phyloP scores from a whole-genome alignment of 2,888 invertebrate species.

The Microctonus brassicae region DNA sequence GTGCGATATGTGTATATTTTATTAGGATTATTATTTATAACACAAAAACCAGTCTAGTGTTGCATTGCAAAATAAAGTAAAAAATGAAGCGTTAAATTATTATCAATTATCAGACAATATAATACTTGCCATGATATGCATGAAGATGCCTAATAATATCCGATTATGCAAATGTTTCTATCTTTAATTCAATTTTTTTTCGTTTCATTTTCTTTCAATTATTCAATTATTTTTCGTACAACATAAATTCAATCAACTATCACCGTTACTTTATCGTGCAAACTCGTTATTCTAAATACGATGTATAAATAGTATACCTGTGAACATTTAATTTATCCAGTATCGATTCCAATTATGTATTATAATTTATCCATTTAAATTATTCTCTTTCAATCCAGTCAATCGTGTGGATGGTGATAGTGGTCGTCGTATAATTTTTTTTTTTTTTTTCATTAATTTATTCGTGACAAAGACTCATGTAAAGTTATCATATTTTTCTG shows the following conservation, averaged over 20 bases:
- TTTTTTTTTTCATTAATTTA: no score
- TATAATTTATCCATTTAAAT: background rate
- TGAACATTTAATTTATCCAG: background rate
- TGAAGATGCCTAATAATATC: slow-evolving; percentile 5
- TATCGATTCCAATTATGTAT: background rate
- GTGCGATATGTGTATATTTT: background rate
- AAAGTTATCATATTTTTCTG: background rate
- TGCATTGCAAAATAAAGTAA: slow-evolving; percentile 1
- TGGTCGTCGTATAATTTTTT: background rate
- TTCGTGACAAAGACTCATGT: background rate
- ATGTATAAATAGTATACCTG: background rate
- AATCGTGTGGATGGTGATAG: background rate
- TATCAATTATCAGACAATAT: slow-evolving; percentile 14
- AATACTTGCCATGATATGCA: slow-evolving; percentile 28
- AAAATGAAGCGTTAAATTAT: slow-evolving; percentile 2
- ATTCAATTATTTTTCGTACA: background rate
- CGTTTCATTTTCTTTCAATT: background rate
- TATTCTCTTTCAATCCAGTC: background rate
- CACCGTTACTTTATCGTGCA: background rate
- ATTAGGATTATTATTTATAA: background rate
- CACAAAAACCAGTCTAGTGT: background rate
- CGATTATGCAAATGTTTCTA: background rate
- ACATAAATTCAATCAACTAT: background rate
- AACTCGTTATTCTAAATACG: slow-evolving; percentile 23
- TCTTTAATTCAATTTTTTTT: no score